phyloP scores from a whole-genome alignment of 37 sponge, comb jelly and placozoan species.

The Chondrilla cf. caribensis region DNA sequence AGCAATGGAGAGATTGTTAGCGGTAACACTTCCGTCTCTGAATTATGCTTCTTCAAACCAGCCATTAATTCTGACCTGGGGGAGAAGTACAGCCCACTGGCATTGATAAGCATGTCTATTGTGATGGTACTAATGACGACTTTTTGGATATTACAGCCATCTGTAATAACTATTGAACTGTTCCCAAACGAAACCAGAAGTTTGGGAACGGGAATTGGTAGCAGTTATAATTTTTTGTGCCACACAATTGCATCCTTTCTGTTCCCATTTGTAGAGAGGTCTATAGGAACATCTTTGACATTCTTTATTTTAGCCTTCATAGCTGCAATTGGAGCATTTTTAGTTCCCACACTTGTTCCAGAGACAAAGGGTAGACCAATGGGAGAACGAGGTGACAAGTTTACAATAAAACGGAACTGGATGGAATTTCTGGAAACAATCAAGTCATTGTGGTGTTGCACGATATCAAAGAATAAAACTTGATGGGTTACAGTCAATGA shows the following conservation, averaged over 20 bases:
- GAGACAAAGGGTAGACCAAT: slow-evolving; percentile 58
- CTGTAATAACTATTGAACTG: slow-evolving; percentile 37
- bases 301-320: slow-evolving; percentile 31
- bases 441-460: no score
- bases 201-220: slow-evolving; percentile 25
- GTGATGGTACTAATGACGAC: slow-evolving; percentile 23
- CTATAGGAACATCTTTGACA: slow-evolving; percentile 7
- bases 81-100: neutral
- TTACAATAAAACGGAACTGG: no score
- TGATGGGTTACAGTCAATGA: no score
- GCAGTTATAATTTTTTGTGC: neutral
- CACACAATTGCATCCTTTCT: neutral
- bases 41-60: no score
- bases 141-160: slow-evolving; percentile 53
- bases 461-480: no score
- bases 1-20: no score
- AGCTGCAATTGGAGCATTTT: slow-evolving; percentile 3
- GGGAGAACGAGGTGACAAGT: slow-evolving; percentile 18
- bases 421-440: no score
- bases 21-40: no score
- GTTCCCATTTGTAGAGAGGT: neutral
- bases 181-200: slow-evolving; percentile 29
- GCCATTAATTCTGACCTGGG: neutral
- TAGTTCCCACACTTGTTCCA: slow-evolving; percentile 50
- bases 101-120: neutral